A percentile compares a stretch with the other conserved stretches of the same genome.
phyloP scores from a whole-genome alignment of 2,797 vertebrate genomes.

The Balearica regulorum region DNA sequence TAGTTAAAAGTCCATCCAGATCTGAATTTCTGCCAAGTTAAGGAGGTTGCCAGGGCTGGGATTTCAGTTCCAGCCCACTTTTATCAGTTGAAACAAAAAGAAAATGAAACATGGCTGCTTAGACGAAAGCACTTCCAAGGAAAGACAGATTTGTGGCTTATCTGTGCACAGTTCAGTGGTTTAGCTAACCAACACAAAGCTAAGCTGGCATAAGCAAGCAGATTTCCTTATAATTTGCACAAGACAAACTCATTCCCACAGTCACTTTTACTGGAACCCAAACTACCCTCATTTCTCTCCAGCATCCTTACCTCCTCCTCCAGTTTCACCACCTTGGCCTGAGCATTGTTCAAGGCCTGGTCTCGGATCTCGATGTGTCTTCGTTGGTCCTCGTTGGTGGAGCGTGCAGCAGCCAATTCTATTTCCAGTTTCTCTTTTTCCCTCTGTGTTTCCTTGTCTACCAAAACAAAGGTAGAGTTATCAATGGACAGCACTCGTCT shows the following conservation, averaged over 20 bases:
- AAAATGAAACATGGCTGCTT: not conserved
- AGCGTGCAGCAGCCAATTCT: conserved; percentile 86
- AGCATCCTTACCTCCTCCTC: conserved; percentile 90
- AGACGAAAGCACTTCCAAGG: conserved; percentile 8
- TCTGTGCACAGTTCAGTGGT: not conserved
- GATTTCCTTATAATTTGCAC: not conserved
- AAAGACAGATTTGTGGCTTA: conserved; percentile 21
- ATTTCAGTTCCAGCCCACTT: conserved; percentile 11
- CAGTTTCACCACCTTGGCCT: conserved; percentile 96
- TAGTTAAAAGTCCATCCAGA: conserved; percentile 15
- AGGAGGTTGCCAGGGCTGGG: not conserved
- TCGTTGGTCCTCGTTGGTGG: conserved; percentile 92
- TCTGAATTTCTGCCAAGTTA: conserved; percentile 3
- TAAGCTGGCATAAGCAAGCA: not conserved
- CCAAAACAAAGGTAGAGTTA: not conserved
- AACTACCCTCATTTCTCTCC: not conserved
- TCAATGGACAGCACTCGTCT: not conserved
- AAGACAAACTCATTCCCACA: not conserved
- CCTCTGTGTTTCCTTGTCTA: conserved; percentile 91
- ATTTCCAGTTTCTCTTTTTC: conserved; percentile 98
- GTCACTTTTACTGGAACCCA: not conserved
- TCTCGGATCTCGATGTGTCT: conserved; percentile 97
- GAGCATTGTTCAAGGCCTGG: conserved; percentile 95
- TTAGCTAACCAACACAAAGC: conserved; percentile 22
- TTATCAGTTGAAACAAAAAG: conserved; percentile 24